Conservation (phyloP, 37 sponge, comb jelly and placozoan species). For the Oopsacas minuta region DNA sequence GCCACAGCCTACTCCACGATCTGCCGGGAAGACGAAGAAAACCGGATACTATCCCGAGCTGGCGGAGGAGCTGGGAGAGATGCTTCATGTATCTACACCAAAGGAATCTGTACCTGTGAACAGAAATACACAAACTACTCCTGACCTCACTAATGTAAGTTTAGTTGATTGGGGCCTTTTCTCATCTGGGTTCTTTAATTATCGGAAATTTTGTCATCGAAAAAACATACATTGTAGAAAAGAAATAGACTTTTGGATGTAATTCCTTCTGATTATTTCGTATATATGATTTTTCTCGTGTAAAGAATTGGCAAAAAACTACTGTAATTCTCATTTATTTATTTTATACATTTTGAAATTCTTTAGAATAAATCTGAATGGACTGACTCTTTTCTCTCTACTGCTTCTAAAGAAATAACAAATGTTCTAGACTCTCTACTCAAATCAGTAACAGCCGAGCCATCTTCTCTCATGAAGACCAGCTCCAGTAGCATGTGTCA, state of each 20-base stretch:
- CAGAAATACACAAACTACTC: neutral
- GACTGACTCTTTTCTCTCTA: neutral
- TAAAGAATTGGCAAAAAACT: no score
- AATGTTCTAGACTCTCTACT: neutral
- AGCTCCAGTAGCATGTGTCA: conserved; percentile 18
- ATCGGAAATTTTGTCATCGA: no score
- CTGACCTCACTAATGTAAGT: neutral
- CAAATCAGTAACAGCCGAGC: neutral
- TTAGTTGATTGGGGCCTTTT: no score
- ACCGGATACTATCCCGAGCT: neutral
- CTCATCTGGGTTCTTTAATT: no score
- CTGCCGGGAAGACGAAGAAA: neutral
- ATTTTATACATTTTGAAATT: no score
- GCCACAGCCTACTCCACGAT: neutral
- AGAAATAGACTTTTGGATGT: no score
- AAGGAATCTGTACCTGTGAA: neutral
- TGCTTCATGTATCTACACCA: neutral
- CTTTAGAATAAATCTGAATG: neutral
- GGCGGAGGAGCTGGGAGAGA: neutral
- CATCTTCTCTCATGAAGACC: neutral
- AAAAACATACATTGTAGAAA: no score
- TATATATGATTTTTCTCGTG: no score
- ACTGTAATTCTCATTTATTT: no score
- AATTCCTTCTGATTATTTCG: no score
- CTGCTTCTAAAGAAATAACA: neutral